Conservation (phyloP, 92 coral and sea anemone species). For the Zoanthus solanderi region DNA sequence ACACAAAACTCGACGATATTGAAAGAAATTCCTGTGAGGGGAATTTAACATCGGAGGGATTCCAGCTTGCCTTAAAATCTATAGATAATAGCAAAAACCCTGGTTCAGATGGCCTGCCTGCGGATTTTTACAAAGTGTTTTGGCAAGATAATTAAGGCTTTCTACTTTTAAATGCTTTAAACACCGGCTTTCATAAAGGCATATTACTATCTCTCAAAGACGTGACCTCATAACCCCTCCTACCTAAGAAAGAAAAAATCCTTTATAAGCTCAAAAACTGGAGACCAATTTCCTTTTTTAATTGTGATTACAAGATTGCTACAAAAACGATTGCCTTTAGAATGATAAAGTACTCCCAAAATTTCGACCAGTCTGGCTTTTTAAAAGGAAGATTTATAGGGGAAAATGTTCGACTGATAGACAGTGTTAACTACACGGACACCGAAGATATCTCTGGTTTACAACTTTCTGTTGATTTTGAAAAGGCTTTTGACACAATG, state of each 20-base stretch:
- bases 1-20: slow-evolving; percentile 2
- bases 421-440: slow-evolving; percentile 42
- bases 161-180: slow-evolving; percentile 32
- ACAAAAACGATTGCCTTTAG: slow-evolving; percentile 33
- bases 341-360: slow-evolving; percentile 40
- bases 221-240: slow-evolving; percentile 19
- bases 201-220: not conserved
- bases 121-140: not conserved
- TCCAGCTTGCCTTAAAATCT: not conserved
- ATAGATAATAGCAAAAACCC: not conserved
- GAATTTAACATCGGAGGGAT: not conserved
- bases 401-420: slow-evolving; percentile 43
- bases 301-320: slow-evolving; percentile 42
- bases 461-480: slow-evolving; percentile 31
- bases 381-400: slow-evolving; percentile 41
- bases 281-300: slow-evolving; percentile 41
- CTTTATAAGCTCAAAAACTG: slow-evolving; percentile 45
- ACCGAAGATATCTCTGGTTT: slow-evolving; percentile 34
- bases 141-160: not conserved
- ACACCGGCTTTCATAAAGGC: slow-evolving; percentile 26
- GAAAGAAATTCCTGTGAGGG: slow-evolving; percentile 11
- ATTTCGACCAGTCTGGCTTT: slow-evolving; percentile 56
- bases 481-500: slow-evolving; percentile 49
- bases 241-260: slow-evolving; percentile 41
- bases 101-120: not conserved